Evolutionary conservation across 2,113 vertebrate species (phyloP).

Genomic region (Himantopus leucocephalus): DNA sequence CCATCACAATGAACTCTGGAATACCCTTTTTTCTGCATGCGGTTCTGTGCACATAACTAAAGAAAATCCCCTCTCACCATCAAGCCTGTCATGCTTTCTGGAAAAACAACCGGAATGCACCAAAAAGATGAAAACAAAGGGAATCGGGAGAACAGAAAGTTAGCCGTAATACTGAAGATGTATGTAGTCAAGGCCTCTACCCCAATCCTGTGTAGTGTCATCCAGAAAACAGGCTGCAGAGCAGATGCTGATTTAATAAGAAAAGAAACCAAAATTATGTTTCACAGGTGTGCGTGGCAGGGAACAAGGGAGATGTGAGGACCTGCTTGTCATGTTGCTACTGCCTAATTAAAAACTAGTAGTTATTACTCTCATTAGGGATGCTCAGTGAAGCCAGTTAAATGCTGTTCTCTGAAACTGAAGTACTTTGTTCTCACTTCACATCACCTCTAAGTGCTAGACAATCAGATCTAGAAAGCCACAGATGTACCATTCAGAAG

Average conservation of each 20-base stretch:
- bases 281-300: not conserved
- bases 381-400: not conserved
- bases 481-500: not conserved
- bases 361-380: not conserved
- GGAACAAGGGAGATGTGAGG: not conserved
- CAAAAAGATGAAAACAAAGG: not conserved
- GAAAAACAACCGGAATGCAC: not conserved
- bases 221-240: not conserved
- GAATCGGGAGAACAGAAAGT: not conserved
- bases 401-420: not conserved
- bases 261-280: not conserved
- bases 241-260: not conserved
- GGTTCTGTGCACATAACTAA: accelerated
- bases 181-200: not conserved
- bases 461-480: not conserved
- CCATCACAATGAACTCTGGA: not conserved
- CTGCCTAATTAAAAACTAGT: not conserved
- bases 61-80: not conserved
- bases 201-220: not conserved
- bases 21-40: not conserved
- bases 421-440: not conserved
- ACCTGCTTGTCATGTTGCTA: not conserved
- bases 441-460: not conserved
- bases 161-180: not conserved
- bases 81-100: not conserved